phyloP scores from a whole-genome alignment of 2,113 vertebrate genomes.

The Barnardius zonarius region DNA sequence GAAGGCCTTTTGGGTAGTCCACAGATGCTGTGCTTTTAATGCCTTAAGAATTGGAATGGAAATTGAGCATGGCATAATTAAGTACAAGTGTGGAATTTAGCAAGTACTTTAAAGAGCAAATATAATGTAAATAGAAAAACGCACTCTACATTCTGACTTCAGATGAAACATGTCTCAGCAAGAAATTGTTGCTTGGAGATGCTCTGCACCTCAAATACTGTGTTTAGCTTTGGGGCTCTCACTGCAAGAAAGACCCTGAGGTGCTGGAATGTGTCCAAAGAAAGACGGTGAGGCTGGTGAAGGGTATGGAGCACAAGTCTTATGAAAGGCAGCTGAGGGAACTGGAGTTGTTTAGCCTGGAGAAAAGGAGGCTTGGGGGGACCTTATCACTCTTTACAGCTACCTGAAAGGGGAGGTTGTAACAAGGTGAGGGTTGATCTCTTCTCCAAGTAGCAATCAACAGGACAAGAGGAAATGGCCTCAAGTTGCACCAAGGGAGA shows the following conservation, averaged over 20 bases:
- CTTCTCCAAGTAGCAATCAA: not conserved
- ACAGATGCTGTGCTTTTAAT: no score
- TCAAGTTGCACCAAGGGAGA: rapidly evolving
- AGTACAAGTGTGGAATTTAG: no score
- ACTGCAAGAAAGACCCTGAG: not conserved
- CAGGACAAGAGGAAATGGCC: rapidly evolving
- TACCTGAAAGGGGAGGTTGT: not conserved
- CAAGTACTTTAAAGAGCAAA: not conserved
- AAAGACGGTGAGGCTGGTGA: rapidly evolving
- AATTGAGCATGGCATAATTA: not conserved
- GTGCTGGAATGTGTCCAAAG: rapidly evolving
- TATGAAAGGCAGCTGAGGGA: rapidly evolving
- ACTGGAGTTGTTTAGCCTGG: not conserved
- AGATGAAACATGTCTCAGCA: not conserved
- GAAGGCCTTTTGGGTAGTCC: not conserved
- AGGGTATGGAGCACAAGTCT: not conserved
- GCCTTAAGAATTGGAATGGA: no score
- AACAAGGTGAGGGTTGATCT: rapidly evolving
- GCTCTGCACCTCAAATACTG: not conserved
- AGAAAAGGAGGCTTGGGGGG: not conserved
- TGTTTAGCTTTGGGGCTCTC: not conserved
- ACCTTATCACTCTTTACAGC: not conserved
- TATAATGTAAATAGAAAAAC: not conserved
- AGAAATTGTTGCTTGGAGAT: not conserved
- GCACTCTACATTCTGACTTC: rapidly evolving